phyloP scores from a whole-genome alignment of 2,113 vertebrate genomes.

The Dolichallabes microphthalmus region DNA sequence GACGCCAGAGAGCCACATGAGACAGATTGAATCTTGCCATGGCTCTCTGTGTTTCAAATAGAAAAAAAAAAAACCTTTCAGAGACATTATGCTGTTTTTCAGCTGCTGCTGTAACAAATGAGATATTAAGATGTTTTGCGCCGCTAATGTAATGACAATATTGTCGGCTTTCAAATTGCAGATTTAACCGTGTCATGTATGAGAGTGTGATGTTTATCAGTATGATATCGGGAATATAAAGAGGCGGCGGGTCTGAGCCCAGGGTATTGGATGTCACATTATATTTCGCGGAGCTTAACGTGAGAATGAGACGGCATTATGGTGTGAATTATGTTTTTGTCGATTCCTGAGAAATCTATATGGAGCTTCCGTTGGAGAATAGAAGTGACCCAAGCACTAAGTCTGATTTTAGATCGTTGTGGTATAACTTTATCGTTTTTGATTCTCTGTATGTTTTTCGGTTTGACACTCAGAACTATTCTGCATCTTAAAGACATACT shows the following conservation, averaged over 20 bases:
- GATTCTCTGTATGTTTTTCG: not conserved
- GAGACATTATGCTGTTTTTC: slow-evolving; percentile 7
- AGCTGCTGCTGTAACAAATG: not conserved
- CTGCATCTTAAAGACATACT: not conserved
- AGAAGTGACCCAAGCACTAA: slow-evolving; percentile 32
- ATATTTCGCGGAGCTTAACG: slow-evolving; percentile 64
- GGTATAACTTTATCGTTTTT: not conserved
- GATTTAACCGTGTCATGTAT: slow-evolving; percentile 1
- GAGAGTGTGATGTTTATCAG: slow-evolving; percentile 24
- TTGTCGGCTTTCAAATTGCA: not conserved
- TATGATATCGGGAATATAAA: not conserved
- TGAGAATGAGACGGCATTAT: slow-evolving; percentile 69
- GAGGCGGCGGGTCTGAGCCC: slow-evolving; percentile 25
- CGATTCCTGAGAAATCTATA: slow-evolving; percentile 60
- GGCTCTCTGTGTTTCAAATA: slow-evolving; percentile 57
- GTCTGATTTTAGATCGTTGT: not conserved
- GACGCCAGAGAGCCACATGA: slow-evolving; percentile 57
- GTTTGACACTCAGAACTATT: not conserved
- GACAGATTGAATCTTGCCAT: slow-evolving; percentile 65
- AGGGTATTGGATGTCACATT: slow-evolving; percentile 33
- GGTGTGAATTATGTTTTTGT: slow-evolving; percentile 64
- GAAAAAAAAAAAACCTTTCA: slow-evolving; percentile 12
- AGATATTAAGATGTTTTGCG: slow-evolving; percentile 16
- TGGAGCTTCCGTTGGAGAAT: slow-evolving; percentile 24
- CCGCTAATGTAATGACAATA: not conserved